A percentile compares a stretch with the other conserved stretches of the same genome.
These are phyloP conservation scores for Darevskia mixta DNA, from an alignment of 2,797 vertebrate species.

Conservation along the genomic window DNA sequence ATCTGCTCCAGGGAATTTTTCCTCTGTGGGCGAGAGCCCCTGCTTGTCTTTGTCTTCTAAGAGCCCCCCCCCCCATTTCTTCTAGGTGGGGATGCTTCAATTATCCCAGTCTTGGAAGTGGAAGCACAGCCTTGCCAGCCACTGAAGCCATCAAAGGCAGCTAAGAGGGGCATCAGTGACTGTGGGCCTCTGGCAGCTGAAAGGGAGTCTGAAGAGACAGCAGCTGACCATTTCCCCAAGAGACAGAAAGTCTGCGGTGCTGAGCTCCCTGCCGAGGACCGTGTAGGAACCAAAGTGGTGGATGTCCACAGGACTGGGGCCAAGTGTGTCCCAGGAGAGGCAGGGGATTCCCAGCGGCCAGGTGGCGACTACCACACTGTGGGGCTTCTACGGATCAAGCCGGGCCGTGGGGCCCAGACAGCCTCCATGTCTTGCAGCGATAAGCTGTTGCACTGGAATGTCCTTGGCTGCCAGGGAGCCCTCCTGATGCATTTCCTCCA, in stretches of 20 bases:
- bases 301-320: slow-evolving; percentile 93
- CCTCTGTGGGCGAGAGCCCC: background rate
- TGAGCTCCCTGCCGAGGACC: background rate
- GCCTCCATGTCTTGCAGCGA: slow-evolving; percentile 95
- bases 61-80: background rate
- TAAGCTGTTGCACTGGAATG: slow-evolving; percentile 92
- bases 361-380: slow-evolving; percentile 86
- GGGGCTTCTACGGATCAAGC: slow-evolving; percentile 90
- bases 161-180: background rate
- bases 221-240: slow-evolving; percentile 47
- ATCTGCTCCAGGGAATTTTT: background rate
- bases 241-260: slow-evolving; percentile 59
- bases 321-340: slow-evolving; percentile 88
- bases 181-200: slow-evolving; percentile 62
- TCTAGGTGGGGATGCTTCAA: slow-evolving; percentile 95
- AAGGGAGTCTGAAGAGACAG: slow-evolving; percentile 64
- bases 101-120: slow-evolving; percentile 84
- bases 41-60: background rate
- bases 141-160: slow-evolving; percentile 32
- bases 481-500: slow-evolving; percentile 93
- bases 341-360: slow-evolving; percentile 77
- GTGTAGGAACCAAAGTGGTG: slow-evolving; percentile 29
- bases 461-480: slow-evolving; percentile 93
- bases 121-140: slow-evolving; percentile 79
- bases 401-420: slow-evolving; percentile 91